A percentile compares a stretch with the other conserved stretches of the same genome.
phyloP scores from a whole-genome alignment of 2,888 invertebrate species.

The Cephus rjabovi region DNA sequence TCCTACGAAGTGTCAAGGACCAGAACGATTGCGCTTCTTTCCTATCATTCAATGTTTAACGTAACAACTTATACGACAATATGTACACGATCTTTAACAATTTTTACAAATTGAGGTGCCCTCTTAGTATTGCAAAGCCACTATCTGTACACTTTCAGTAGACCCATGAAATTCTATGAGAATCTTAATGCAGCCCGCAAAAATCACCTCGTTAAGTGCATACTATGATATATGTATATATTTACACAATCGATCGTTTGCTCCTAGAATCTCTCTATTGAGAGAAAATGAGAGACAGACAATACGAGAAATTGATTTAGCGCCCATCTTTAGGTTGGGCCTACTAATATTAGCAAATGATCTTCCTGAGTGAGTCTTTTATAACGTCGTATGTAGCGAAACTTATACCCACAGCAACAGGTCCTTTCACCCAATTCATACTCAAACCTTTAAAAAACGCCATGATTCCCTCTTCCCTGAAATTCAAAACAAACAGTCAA shows the following conservation, averaged over 20 bases:
- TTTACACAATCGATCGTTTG: background rate
- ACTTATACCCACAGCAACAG: slow-evolving; percentile 93
- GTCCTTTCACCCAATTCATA: slow-evolving; percentile 98
- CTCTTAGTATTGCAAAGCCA: background rate
- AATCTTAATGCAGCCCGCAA: background rate
- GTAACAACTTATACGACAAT: slow-evolving; percentile 33
- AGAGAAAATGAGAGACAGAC: background rate
- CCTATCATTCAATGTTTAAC: slow-evolving; percentile 28
- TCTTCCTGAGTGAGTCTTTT: slow-evolving; percentile 72
- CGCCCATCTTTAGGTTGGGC: background rate
- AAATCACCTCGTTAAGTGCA: background rate
- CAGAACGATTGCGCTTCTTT: background rate
- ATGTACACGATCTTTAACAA: slow-evolving; percentile 40
- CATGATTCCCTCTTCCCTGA: slow-evolving; percentile 87
- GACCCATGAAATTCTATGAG: background rate
- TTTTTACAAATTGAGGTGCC: background rate
- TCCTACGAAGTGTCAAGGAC: background rate
- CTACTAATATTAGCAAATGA: slow-evolving; percentile 11
- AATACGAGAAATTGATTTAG: background rate
- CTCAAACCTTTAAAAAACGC: slow-evolving; percentile 99
- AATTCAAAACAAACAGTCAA: slow-evolving; percentile 32
- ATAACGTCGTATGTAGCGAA: slow-evolving; percentile 94
- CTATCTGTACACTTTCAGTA: background rate
- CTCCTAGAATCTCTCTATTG: background rate
- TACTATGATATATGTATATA: background rate